Percentiles rank a stretch among this genome's conserved stretches.
Evolutionary conservation across 2,888 invertebrate species (phyloP).

Genomic region (Mallateleia sp.): DNA sequence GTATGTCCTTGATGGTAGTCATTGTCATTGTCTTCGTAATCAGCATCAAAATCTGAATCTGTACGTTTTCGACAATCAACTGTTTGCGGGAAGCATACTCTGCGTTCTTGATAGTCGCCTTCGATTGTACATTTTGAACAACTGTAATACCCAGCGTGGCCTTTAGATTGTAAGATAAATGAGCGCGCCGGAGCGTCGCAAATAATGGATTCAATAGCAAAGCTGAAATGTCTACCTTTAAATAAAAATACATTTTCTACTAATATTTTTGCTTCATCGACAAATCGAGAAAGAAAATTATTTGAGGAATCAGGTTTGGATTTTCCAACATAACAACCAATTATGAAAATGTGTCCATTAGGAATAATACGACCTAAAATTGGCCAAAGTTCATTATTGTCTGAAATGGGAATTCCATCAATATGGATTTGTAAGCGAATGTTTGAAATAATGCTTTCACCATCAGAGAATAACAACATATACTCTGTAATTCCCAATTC

Average conservation of each 20-base stretch:
- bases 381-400: constrained; percentile 12
- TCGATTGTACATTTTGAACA: constrained; percentile 74
- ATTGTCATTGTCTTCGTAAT: not conserved
- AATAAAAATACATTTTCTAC: not conserved
- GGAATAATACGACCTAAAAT: constrained; percentile 7
- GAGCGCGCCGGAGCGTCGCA: constrained; percentile 79
- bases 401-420: constrained; percentile 6
- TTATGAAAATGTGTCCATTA: constrained; percentile 16
- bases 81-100: constrained; percentile 38
- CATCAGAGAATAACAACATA: not conserved
- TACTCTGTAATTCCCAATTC: not conserved
- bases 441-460: not conserved
- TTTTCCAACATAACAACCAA: constrained; percentile 6
- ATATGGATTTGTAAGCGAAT: constrained; percentile 2
- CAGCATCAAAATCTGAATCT: constrained; percentile 44
- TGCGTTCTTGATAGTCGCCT: constrained; percentile 37
- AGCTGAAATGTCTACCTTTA: too few relatives aligned
- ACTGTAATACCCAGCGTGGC: constrained; percentile 73
- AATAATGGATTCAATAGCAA: too few relatives aligned
- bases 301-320: not conserved
- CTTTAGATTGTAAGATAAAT: constrained; percentile 67
- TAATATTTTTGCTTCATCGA: not conserved
- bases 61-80: constrained; percentile 46
- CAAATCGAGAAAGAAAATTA: not conserved
- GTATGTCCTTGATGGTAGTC: constrained; percentile 44